A percentile compares a stretch with the other conserved stretches of the same genome.
These are phyloP conservation scores for Amyelois transitella DNA, from an alignment of 1,140 invertebrate genomes.

Conservation along the genomic window DNA sequence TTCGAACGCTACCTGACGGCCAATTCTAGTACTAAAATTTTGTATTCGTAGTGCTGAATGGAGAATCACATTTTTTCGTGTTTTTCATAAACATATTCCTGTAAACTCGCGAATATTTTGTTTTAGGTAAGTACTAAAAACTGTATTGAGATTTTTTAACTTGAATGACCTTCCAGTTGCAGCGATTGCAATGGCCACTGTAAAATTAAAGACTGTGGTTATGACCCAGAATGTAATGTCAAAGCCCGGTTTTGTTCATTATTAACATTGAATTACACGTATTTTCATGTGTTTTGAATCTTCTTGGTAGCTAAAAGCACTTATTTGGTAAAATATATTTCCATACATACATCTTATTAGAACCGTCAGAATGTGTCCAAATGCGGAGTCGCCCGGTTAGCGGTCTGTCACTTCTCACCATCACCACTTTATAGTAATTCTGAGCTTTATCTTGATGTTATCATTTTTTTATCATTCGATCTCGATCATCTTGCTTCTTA, in stretches of 20 bases:
- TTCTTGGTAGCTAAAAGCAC: background rate
- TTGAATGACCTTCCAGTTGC: slow-evolving; percentile 5
- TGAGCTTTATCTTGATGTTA: slow-evolving; percentile 61
- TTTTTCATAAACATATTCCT: slow-evolving; percentile 71
- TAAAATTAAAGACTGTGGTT: slow-evolving; percentile 32
- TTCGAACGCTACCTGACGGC: slow-evolving; percentile 58
- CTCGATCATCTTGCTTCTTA: slow-evolving; percentile 46
- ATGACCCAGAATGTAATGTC: slow-evolving; percentile 69
- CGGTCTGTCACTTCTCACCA: slow-evolving; percentile 23
- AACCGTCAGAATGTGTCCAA: slow-evolving; percentile 15
- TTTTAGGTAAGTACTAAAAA: slow-evolving; percentile 50
- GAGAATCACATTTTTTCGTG: slow-evolving; percentile 70
- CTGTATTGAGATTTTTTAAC: background rate
- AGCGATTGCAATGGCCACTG: slow-evolving; percentile 16
- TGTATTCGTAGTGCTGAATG: slow-evolving; percentile 74
- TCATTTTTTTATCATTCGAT: slow-evolving; percentile 56
- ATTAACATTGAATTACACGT: slow-evolving; percentile 35
- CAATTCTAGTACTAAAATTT: slow-evolving; percentile 65
- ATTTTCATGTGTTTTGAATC: slow-evolving; percentile 15
- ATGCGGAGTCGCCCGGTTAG: slow-evolving; percentile 36
- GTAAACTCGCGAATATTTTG: slow-evolving; percentile 58
- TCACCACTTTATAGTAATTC: slow-evolving; percentile 29
- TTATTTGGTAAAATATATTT: background rate
- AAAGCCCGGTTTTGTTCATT: slow-evolving; percentile 56
- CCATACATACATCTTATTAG: background rate